These are phyloP conservation scores for Centropus bengalensis DNA, from an alignment of 2,113 vertebrate genomes.

Conservation along the genomic window DNA sequence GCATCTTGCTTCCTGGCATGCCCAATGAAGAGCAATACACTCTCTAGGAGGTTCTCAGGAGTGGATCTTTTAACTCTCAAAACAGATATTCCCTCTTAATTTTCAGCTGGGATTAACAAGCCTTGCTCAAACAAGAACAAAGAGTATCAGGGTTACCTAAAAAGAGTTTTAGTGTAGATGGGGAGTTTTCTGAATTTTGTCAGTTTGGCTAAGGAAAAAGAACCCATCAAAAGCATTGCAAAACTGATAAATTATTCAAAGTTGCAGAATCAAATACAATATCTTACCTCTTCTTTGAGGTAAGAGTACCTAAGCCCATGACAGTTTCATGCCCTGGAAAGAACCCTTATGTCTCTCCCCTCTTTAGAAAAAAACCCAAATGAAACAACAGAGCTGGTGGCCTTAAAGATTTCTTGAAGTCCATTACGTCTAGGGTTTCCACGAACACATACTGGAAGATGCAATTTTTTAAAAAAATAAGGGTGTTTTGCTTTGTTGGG, in stretches of 20 bases:
- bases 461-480: no score
- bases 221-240: neutral
- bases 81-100: neutral
- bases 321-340: neutral
- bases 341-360: neutral
- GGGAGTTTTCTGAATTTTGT: neutral
- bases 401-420: neutral
- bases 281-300: neutral
- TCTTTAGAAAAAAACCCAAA: neutral
- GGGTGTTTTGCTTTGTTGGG: no score
- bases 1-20: neutral
- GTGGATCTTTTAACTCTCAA: neutral
- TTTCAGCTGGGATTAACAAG: neutral
- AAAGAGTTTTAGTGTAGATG: neutral
- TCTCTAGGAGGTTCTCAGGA: neutral
- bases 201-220: neutral
- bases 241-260: neutral
- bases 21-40: neutral
- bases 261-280: neutral
- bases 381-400: neutral
- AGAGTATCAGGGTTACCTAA: neutral
- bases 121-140: neutral
- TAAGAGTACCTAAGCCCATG: neutral
- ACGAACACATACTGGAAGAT: neutral
- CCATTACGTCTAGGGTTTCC: neutral